These are phyloP conservation scores for Drosophila chauvacae DNA, from an alignment of 1,140 invertebrate genomes.

Conservation along the genomic window DNA sequence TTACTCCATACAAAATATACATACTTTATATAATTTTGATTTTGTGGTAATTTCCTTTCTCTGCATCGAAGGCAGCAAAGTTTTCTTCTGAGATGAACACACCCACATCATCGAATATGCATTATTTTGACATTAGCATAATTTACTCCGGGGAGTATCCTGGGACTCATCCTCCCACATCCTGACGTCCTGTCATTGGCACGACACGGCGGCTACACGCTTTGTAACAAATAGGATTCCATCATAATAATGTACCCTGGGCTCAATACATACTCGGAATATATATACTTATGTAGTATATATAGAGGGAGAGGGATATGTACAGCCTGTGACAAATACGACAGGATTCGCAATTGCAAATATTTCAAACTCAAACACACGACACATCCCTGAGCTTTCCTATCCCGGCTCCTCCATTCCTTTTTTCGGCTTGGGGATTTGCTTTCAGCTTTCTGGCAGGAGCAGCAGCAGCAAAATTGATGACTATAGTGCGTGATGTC, in stretches of 20 bases:
- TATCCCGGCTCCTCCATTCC: slow-evolving; percentile 37
- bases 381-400: slow-evolving; percentile 30
- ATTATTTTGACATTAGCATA: slow-evolving; percentile 84
- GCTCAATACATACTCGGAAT: slow-evolving; percentile 32
- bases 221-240: slow-evolving; percentile 83
- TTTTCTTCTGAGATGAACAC: slow-evolving; percentile 26
- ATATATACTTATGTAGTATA: slow-evolving; percentile 12
- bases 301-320: slow-evolving; percentile 9
- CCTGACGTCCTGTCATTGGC: slow-evolving; percentile 71
- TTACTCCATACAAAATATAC: neutral
- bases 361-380: slow-evolving; percentile 80
- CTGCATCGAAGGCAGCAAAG: slow-evolving; percentile 17
- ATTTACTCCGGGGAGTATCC: slow-evolving; percentile 69
- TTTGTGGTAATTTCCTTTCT: neutral
- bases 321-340: slow-evolving; percentile 77
- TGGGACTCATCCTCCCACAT: slow-evolving; percentile 17
- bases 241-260: slow-evolving; percentile 74
- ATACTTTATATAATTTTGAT: too few relatives aligned
- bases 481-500: slow-evolving; percentile 82
- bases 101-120: slow-evolving; percentile 83
- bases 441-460: slow-evolving; percentile 52
- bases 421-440: slow-evolving; percentile 67
- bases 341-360: slow-evolving; percentile 82
- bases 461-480: slow-evolving; percentile 63
- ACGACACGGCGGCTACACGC: slow-evolving; percentile 59